Conservation (phyloP, 2,888 invertebrate genomes). For the Pterobdella sp. region DNA sequence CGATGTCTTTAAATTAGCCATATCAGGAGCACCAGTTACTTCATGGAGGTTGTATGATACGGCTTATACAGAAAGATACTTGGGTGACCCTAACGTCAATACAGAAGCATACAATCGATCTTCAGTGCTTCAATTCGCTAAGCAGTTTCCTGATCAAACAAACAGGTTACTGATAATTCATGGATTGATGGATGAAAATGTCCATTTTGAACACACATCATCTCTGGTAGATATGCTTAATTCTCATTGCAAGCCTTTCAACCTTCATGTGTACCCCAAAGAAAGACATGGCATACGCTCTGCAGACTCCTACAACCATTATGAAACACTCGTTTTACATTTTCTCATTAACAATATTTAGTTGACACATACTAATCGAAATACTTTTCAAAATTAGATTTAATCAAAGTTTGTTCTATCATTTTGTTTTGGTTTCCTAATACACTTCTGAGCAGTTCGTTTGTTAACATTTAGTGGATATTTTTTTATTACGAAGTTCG, state of each 20-base stretch:
- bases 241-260: slow-evolving; percentile 89
- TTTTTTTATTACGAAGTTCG: too few relatives aligned
- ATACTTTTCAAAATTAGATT: too few relatives aligned
- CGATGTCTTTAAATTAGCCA: slow-evolving; percentile 82
- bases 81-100: slow-evolving; percentile 75
- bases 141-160: slow-evolving; percentile 76
- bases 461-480: too few relatives aligned
- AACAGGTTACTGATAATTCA: slow-evolving; percentile 82
- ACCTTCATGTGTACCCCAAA: slow-evolving; percentile 83
- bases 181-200: slow-evolving; percentile 95
- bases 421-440: too few relatives aligned
- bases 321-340: slow-evolving; percentile 84
- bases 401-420: too few relatives aligned
- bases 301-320: slow-evolving; percentile 87
- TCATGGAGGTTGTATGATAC: slow-evolving; percentile 96
- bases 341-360: slow-evolving; percentile 73
- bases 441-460: too few relatives aligned
- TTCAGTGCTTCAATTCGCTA: slow-evolving; percentile 73
- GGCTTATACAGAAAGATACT: slow-evolving; percentile 94
- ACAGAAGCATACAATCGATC: slow-evolving; percentile 69
- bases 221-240: slow-evolving; percentile 80
- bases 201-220: slow-evolving; percentile 92
- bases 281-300: slow-evolving; percentile 91
- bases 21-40: slow-evolving; percentile 94
- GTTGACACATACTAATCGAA: too few relatives aligned